Conservation (phyloP, 2,797 vertebrate species). For the Simalia tracyae region DNA sequence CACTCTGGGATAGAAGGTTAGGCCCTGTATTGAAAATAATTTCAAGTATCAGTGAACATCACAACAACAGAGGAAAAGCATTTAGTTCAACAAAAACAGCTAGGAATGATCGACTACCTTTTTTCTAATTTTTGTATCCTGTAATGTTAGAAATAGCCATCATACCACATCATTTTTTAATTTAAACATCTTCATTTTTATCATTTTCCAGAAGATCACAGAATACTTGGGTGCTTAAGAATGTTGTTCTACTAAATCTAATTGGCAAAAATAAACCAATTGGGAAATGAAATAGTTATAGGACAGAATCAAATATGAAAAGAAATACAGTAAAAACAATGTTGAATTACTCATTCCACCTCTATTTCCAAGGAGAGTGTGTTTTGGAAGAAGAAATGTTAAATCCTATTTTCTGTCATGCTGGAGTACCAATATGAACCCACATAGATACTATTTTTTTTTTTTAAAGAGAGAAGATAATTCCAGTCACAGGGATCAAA, state of each 20-base stretch:
- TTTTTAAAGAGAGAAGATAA: background rate
- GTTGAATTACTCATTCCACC: background rate
- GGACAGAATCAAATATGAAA: background rate
- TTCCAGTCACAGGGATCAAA: background rate
- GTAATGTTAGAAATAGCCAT: constrained; percentile 61
- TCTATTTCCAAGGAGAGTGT: background rate
- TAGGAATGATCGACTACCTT: constrained; percentile 69
- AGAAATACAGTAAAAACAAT: background rate
- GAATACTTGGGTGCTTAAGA: background rate
- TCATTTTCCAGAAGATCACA: constrained; percentile 38
- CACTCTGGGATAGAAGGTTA: constrained; percentile 95
- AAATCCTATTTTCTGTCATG: background rate
- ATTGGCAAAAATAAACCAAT: background rate
- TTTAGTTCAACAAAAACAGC: constrained; percentile 78
- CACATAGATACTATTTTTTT: background rate
- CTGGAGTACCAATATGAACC: background rate
- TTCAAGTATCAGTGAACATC: constrained; percentile 84
- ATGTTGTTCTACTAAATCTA: constrained; percentile 25
- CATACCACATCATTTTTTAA: constrained; percentile 26
- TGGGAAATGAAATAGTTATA: background rate
- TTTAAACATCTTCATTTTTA: background rate
- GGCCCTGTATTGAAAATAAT: constrained; percentile 83
- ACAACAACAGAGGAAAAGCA: constrained; percentile 79
- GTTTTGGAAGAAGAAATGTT: background rate
- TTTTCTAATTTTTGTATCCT: constrained; percentile 62